Evolutionary conservation across 2,888 invertebrate species (phyloP).

Genomic region (Aphidoletes aphidimyza): DNA sequence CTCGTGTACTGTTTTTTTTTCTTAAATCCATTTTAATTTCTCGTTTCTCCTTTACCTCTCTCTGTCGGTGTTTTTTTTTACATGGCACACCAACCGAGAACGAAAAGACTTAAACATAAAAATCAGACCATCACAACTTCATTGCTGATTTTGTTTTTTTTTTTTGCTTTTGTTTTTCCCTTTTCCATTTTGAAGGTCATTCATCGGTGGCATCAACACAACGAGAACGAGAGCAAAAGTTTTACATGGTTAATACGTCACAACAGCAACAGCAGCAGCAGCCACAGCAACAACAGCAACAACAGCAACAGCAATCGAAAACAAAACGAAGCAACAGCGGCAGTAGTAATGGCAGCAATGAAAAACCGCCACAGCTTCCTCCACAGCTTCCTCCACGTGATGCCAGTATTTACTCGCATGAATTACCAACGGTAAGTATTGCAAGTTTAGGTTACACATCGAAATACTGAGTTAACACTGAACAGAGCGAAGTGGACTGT

Average conservation of each 20-base stretch:
- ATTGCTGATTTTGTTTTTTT: background rate
- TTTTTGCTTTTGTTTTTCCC: background rate
- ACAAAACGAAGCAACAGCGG: conserved; percentile 52
- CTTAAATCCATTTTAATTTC: background rate
- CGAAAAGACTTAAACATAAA: background rate
- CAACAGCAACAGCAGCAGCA: background rate
- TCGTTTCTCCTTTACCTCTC: background rate
- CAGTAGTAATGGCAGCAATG: conserved; percentile 50
- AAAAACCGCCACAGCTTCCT: too few relatives aligned
- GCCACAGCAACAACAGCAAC: conserved; percentile 7
- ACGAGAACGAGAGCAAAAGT: conserved; percentile 52
- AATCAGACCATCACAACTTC: background rate
- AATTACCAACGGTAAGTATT: conserved; percentile 69
- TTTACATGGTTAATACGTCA: conserved; percentile 33
- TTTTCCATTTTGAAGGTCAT: conserved; percentile 50
- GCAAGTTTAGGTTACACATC: background rate
- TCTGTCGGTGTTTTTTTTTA: background rate
- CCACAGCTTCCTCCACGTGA: conserved; percentile 73
- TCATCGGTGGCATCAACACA: conserved; percentile 50
- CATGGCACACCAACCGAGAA: too few relatives aligned
- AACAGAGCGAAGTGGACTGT: too few relatives aligned
- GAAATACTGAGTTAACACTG: background rate
- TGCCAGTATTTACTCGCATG: conserved; percentile 64
- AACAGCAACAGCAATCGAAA: conserved; percentile 21
- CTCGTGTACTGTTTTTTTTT: background rate